Evolutionary conservation across 1,140 invertebrate genomes (phyloP), one percentile per base, ranked within the genome.

Genomic region (Drosophila quadrilineata): DNA sequence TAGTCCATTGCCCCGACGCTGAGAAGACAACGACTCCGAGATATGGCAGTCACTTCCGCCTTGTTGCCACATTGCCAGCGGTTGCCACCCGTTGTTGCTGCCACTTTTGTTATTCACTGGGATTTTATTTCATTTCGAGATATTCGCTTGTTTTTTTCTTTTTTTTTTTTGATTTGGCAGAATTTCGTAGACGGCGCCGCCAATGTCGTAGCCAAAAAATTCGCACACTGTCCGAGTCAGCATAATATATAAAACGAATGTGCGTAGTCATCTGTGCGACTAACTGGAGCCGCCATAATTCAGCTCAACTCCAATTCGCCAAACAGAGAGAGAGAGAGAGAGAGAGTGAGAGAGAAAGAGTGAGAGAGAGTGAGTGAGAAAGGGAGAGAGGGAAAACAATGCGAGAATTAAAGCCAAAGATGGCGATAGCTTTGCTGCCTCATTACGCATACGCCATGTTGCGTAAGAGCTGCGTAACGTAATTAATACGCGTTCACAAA

Each of bases 221-320:
- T 38, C 10, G 48, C 57, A 60, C 26, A 62, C 29, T 36, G 36
- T 45, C 40, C 31, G 12, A 4, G 52, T 28, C 12, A 40, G 36
- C 58, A 53, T n/a, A 36, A 21, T 12, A 52, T 26, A 40, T 24
- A 38, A 60, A 60, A 59, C 60, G 56, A 66, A 69, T 57, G 48
- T 70, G 77, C 77, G 69, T 76, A 72, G 77, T 82, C 60, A 75
- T 70, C 57, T 76, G 45, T 43, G 79, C 79, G 79, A 74, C 79
- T 84, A 84, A 84, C 79, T 84, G 79, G 79, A 79, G 79, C 79
- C 79, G 45, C 45, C 63, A 85, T 79, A 85, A 84, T 65, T 80
- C 76, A 72, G 12, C 35, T 35, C 12, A 38, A n/a, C n/a, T n/a
- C n/a, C n/a, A n/a, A n/a, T n/a, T n/a, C n/a, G n/a, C n/a, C n/a